phyloP scores from a whole-genome alignment of 2,797 vertebrate genomes.

The Sciaenops ocellatus region DNA sequence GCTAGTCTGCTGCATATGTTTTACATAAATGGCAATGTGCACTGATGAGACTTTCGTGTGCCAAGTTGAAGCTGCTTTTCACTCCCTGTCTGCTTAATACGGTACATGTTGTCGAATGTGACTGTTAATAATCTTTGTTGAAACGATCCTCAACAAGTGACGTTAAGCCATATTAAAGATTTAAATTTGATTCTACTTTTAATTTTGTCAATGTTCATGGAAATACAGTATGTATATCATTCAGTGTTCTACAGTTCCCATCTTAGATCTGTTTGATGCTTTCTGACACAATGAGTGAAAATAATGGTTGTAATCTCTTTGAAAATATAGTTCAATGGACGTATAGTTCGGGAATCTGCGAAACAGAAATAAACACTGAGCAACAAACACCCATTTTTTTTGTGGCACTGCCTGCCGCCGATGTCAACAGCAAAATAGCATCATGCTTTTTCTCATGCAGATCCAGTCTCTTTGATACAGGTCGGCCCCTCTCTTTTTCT shows the following conservation, averaged over 20 bases:
- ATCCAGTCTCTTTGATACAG: slow-evolving; percentile 72
- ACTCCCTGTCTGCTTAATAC: too few relatives aligned
- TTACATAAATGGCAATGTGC: slow-evolving; percentile 17
- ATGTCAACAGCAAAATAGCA: slow-evolving; percentile 65
- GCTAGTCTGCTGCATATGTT: slow-evolving; percentile 31
- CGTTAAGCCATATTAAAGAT: background rate
- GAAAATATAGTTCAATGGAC: slow-evolving; percentile 1
- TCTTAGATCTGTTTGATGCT: background rate
- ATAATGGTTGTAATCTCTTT: background rate
- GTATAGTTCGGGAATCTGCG: slow-evolving; percentile 23
- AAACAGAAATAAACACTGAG: slow-evolving; percentile 56
- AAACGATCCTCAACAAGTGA: background rate
- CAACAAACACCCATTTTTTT: slow-evolving; percentile 53
- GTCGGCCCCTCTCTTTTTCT: slow-evolving; percentile 63
- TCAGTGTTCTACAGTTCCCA: background rate
- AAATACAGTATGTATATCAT: too few relatives aligned
- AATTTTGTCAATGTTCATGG: too few relatives aligned
- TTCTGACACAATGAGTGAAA: background rate
- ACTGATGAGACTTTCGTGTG: slow-evolving; percentile 1
- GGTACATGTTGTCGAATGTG: background rate
- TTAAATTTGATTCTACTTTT: slow-evolving; percentile 3
- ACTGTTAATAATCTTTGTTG: background rate
- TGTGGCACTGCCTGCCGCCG: slow-evolving; percentile 44
- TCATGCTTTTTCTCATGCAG: slow-evolving; percentile 75
- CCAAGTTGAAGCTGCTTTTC: background rate